phyloP scores from a whole-genome alignment of 2,888 invertebrate species.

The Alloplasta piceator region DNA sequence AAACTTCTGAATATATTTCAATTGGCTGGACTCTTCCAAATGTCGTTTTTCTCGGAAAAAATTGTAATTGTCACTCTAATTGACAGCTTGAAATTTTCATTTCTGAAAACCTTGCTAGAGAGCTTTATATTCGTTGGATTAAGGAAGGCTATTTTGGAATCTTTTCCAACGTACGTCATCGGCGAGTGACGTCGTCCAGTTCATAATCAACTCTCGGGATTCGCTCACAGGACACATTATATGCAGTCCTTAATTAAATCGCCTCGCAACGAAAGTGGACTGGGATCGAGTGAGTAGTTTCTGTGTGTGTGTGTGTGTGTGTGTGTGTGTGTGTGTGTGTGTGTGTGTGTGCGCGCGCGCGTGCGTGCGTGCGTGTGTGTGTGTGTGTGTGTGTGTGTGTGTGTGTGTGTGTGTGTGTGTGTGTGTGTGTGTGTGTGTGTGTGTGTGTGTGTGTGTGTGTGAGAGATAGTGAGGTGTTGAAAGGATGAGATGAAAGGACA shows the following conservation, averaged over 20 bases:
- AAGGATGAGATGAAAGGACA: background rate
- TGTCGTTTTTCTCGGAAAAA: too few relatives aligned
- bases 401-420: background rate
- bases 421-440: background rate
- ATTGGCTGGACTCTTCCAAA: too few relatives aligned
- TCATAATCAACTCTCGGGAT: slow-evolving; percentile 68
- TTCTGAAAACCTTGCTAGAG: too few relatives aligned
- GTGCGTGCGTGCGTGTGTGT: background rate
- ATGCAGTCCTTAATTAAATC: slow-evolving; percentile 76
- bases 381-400: background rate
- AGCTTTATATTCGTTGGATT: too few relatives aligned
- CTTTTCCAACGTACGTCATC: too few relatives aligned
- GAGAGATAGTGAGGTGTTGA: slow-evolving; percentile 7
- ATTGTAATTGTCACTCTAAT: too few relatives aligned
- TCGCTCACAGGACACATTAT: slow-evolving; percentile 68
- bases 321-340: background rate
- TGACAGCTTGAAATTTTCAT: too few relatives aligned
- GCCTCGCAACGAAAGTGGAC: slow-evolving; percentile 62
- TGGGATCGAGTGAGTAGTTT: slow-evolving; percentile 22
- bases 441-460: background rate
- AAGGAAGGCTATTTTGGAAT: too few relatives aligned
- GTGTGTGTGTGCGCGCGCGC: background rate
- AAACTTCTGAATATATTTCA: too few relatives aligned
- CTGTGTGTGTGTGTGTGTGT: background rate
- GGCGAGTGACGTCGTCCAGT: background rate